phyloP scores from a whole-genome alignment of 2,113 vertebrate genomes.

The Dryoscopus gambensis region DNA sequence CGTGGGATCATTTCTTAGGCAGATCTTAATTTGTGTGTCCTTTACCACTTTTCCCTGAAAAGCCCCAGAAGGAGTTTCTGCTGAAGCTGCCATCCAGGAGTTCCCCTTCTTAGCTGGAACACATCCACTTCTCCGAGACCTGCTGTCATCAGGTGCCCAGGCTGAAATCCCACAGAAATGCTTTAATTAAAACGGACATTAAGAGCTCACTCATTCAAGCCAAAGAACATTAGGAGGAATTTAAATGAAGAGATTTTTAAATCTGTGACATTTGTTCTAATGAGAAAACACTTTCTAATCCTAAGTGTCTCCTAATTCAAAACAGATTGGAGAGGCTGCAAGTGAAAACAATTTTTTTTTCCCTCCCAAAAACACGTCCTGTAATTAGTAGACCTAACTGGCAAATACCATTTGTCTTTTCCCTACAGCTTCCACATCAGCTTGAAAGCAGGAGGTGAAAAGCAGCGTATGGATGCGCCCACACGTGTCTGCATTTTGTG shows the following conservation, averaged over 20 bases:
- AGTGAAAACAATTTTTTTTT: conserved; percentile 17
- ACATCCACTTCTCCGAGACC: neutral
- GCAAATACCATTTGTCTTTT: neutral
- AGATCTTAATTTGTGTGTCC: neutral
- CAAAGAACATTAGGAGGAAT: conserved; percentile 67
- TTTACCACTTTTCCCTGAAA: neutral
- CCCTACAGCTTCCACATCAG: neutral
- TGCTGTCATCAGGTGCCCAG: conserved; percentile 13
- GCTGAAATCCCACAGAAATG: conserved; percentile 26
- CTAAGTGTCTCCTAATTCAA: conserved; percentile 30
- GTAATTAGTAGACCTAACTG: neutral
- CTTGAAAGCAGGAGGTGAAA: neutral
- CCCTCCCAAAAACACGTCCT: neutral
- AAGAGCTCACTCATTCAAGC: conserved; percentile 63
- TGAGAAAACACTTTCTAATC: conserved; percentile 60
- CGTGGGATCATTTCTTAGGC: neutral
- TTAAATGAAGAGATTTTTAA: conserved; percentile 55
- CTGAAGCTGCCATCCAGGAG: neutral
- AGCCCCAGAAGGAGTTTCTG: neutral
- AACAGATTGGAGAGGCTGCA: conserved; percentile 47
- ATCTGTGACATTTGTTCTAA: conserved; percentile 71
- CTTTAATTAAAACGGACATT: conserved; percentile 71
- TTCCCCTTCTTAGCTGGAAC: neutral
- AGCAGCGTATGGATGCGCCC: neutral
- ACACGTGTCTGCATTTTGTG: neutral